Evolutionary conservation across 2,797 vertebrate genomes (phyloP), one percentile per base, ranked within the genome.

Genomic region (Hafferia zeledoni): DNA sequence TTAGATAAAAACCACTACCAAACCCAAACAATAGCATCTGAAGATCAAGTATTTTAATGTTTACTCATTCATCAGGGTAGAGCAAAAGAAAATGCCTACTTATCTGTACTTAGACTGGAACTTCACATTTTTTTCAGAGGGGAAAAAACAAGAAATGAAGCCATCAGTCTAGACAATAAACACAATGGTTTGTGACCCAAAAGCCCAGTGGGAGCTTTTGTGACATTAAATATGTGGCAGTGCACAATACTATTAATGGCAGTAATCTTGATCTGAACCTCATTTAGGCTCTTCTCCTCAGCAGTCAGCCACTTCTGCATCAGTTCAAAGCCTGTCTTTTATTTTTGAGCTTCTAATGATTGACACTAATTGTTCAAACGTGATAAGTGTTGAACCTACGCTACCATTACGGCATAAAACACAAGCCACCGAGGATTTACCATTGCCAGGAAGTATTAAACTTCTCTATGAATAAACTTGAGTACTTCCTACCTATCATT

Each of bases 181-280:
- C 52, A 44, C n/a, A 41, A 4, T 9, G 5, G 39, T 17, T 25
- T 31, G 15, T 18, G 41, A 76, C 13, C 28, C 25, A 11, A 7
- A 69, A 24, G 5, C 47, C 30, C 23, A 37, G 2, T 1, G 9
- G 14, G 46, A 75, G 65, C 28, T 68, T 59, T 11, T 13, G 17
- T 5, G 8, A 41, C 1, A 2, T 6, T 6, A 8, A 16, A 23
- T 30, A 8, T 0, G 1, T 9, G 9, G 33, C 31, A 52, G 9
- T 20, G n/a, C 13, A 15, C 15, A 28, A 37, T 41, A 41, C 17
- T 22, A 16, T 20, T 7, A 24, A 28, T 2, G 22, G 27, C 0
- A 33, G 10, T 11, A 41, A 69, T 17, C 7, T 33, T 63, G 9
- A 31, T 10, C 19, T 30, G 9, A 92, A 44, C 13, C 35, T 52